Percentiles rank a stretch among this genome's conserved stretches.
phyloP scores from a whole-genome alignment of 2,797 vertebrate species.

The Cyclura pinguis region DNA sequence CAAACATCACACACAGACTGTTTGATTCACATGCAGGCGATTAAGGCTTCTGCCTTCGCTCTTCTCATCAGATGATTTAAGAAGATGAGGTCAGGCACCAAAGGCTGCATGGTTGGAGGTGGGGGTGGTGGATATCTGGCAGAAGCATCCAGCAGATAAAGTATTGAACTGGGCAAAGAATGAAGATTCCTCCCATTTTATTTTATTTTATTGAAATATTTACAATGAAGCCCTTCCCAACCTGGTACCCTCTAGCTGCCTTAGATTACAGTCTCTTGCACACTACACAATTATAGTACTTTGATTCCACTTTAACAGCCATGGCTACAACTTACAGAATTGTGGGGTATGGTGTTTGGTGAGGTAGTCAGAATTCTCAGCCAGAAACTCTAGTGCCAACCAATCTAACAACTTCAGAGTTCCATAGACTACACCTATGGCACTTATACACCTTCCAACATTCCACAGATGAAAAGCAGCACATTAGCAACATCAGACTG shows the following conservation, averaged over 20 bases:
- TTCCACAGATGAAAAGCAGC: too few species aligned
- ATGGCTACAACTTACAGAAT: too few species aligned
- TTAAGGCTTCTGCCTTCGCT: neutral
- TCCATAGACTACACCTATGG: too few species aligned
- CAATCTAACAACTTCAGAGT: too few species aligned
- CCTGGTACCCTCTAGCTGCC: neutral
- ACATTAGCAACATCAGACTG: too few species aligned
- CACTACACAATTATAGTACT: too few species aligned
- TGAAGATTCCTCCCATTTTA: neutral
- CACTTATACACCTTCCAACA: too few species aligned
- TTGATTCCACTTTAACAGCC: too few species aligned
- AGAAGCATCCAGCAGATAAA: neutral
- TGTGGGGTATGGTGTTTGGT: too few species aligned
- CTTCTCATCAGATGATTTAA: neutral
- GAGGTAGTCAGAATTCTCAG: too few species aligned
- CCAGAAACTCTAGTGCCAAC: too few species aligned
- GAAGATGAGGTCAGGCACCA: neutral
- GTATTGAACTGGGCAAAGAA: neutral
- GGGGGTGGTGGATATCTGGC: neutral
- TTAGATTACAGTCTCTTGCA: neutral
- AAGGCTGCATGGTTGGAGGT: neutral
- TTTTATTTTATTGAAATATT: neutral
- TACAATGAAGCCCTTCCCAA: neutral
- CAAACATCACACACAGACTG: too few species aligned
- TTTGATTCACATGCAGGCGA: neutral